Conservation (phyloP, 2,113 vertebrate species). For the Eptesicus fuscus region DNA sequence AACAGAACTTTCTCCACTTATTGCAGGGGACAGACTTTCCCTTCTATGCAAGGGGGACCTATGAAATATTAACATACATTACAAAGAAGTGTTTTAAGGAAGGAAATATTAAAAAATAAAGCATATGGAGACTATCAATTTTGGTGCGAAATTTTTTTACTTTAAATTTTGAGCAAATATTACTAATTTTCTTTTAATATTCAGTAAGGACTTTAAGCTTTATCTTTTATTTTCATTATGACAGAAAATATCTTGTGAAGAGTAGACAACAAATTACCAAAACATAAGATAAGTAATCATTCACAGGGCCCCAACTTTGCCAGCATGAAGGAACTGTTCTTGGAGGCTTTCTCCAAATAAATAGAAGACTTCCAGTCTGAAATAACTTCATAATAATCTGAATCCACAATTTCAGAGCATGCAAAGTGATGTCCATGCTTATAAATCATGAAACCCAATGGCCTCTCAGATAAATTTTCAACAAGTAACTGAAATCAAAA, state of each 20-base stretch:
- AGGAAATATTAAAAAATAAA: not conserved
- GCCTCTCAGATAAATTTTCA: not conserved
- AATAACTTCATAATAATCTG: not conserved
- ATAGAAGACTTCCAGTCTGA: not conserved
- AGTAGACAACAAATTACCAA: not conserved
- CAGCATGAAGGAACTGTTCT: not conserved
- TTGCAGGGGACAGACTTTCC: not conserved
- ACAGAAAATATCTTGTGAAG: not conserved
- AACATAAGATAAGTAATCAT: not conserved
- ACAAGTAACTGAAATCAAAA: not conserved
- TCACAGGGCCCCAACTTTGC: not conserved
- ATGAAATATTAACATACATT: not conserved
- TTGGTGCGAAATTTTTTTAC: not conserved
- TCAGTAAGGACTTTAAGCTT: not conserved
- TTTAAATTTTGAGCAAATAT: conserved; percentile 6
- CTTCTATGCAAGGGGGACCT: not conserved
- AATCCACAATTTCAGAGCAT: not conserved
- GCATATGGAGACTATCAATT: not conserved
- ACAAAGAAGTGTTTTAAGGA: not conserved
- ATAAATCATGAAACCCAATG: not conserved
- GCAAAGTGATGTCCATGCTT: not conserved
- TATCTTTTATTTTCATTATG: not conserved
- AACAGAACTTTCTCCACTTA: not conserved
- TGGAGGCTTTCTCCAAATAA: not conserved
- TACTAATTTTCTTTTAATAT: not conserved